These are phyloP conservation scores for Mesorhabditis spiculigera DNA, from an alignment of 2,888 invertebrate genomes.

Conservation along the genomic window DNA sequence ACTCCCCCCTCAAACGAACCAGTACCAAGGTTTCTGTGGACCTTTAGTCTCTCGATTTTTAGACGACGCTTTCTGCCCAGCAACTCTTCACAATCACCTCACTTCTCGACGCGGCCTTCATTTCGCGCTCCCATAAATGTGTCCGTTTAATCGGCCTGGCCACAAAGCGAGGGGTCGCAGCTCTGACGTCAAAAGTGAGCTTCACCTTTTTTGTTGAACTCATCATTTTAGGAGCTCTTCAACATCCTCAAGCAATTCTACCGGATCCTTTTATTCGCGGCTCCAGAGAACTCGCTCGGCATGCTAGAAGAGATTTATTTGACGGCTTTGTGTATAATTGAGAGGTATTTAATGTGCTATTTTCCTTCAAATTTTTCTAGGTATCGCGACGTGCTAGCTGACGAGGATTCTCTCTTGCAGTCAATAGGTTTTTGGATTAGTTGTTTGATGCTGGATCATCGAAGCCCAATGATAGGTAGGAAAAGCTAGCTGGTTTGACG, in stretches of 20 bases:
- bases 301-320: conserved; percentile 33
- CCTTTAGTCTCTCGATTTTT: not conserved
- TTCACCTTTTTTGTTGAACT: not conserved
- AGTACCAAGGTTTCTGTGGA: no score
- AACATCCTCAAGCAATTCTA: conserved; percentile 42
- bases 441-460: conserved; percentile 46
- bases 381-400: conserved; percentile 17
- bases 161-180: conserved; percentile 16
- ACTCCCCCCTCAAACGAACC: no score
- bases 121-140: not conserved
- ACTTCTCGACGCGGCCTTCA: conserved; percentile 19
- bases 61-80: not conserved
- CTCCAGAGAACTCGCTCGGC: conserved; percentile 30
- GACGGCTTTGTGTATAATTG: conserved; percentile 15
- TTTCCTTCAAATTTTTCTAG: not conserved
- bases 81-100: conserved; percentile 17
- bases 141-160: not conserved
- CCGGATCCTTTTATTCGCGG: conserved; percentile 43
- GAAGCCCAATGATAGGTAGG: conserved; percentile 43
- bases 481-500: not conserved
- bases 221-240: conserved; percentile 35
- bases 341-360: conserved; percentile 10
- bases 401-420: conserved; percentile 21
- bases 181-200: conserved; percentile 19
- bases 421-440: conserved; percentile 47